Evolutionary conservation across 2,888 invertebrate genomes (phyloP).

Genomic region (Lithosia quadra): DNA sequence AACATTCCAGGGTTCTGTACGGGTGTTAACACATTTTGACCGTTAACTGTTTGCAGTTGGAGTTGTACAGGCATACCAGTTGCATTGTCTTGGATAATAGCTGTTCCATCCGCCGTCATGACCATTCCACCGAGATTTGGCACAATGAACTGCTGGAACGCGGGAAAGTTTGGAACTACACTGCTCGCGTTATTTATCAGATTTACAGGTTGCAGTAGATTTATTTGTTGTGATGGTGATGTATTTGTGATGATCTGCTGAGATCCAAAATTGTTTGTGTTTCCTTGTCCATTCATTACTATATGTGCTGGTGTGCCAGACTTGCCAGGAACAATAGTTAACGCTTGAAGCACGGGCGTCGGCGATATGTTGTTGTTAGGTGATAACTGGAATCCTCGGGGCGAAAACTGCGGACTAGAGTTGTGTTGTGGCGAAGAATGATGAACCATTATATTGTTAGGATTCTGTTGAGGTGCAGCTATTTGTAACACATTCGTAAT

Average conservation of each 20-base stretch:
- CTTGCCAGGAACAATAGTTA: constrained; percentile 92
- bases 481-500: constrained; percentile 91
- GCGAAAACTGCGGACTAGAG: constrained; percentile 88
- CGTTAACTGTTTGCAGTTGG: constrained; percentile 93
- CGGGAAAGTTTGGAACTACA: constrained; percentile 91
- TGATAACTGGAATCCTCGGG: constrained; percentile 92
- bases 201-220: constrained; percentile 93
- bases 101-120: constrained; percentile 93
- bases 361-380: constrained; percentile 89
- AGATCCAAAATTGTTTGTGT: constrained; percentile 87
- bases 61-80: constrained; percentile 90
- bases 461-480: constrained; percentile 89
- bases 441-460: constrained; percentile 88
- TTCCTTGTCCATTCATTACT: constrained; percentile 91
- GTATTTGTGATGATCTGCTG: constrained; percentile 90
- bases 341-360: constrained; percentile 91
- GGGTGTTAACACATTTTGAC: constrained; percentile 91
- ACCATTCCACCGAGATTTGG: constrained; percentile 94
- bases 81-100: constrained; percentile 91
- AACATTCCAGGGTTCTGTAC: constrained; percentile 90
- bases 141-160: constrained; percentile 94
- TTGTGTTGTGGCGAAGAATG: constrained; percentile 82
- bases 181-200: constrained; percentile 90
- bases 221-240: constrained; percentile 88
- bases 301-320: constrained; percentile 91